Base-by-base conservation (phyloP, 2,888 invertebrate genomes). In the Lapara coniferarum region DNA sequence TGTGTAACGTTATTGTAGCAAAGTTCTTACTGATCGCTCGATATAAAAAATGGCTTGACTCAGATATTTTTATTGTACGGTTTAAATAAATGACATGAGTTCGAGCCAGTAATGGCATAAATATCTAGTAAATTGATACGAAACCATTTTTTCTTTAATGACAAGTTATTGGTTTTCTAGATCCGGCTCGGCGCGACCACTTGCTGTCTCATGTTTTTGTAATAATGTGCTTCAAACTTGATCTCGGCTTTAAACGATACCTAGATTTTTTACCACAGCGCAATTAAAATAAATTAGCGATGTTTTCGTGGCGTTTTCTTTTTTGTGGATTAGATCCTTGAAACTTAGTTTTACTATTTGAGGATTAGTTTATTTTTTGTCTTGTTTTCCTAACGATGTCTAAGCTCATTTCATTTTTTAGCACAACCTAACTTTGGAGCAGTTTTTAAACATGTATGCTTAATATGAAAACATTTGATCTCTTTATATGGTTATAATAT, bases 181-280 rank as follows among this genome's bases (percentile, higher is more conserved):
- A 71, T 71, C 71, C 71, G 68, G 71, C 66, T 58, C 63, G 49
- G 6, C 12, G 58, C 16, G 49, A 69, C 68, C 66, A 69, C 63
- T 63, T 44, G 59, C 66, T 66, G 51, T 51, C 52, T 52, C 37
- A 52, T 37, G 59, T 69, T 63, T 59, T 7, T 59, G 19, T 53
- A 51, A 52, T 25, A 58, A 56, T 67, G 59, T 7, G 52, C 19
- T 63, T n/a, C 46, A 44, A 46, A 69, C 16, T 55, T 19, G 52
- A 52, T 52, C 63, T 52, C 10, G 6, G 63, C 46, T 12, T 59
- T 52, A 68, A 53, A 53, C 58, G 14, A 59, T 52, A 44, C 25
- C 25, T 49, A 68, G 25, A 25, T 52, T 69, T 63, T 63, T 63
- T 63, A 63, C 13, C 13, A 13, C 2, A 63, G 46, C 5, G 16